Base-by-base conservation (phyloP, 2,888 invertebrate genomes). In the Aethes cnicana region DNA sequence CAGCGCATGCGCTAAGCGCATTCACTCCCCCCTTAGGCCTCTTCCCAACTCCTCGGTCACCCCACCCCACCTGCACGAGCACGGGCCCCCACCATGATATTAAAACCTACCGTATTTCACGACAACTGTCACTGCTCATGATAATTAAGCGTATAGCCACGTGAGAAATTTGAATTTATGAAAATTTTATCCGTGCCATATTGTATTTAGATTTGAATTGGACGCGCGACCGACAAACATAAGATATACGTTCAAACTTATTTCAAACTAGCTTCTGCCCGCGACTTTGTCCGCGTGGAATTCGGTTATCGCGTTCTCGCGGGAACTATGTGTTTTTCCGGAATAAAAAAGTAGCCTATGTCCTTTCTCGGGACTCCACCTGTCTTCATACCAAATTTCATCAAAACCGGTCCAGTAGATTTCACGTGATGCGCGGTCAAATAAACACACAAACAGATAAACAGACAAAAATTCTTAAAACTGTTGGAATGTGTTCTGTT, bases 31-130 rank as follows among this genome's bases (percentile, higher is more conserved):
- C 39, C 44, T 52, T 52, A 39, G 44, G 39, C 32, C 18, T 11
- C 23, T 16, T 20, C 32, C 25, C 28, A 21, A 30, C 18, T 48
- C 25, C 49, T 36, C 52, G 23, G 54, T 18, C 7, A 53, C 55
- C 61, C 54, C 56, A 64, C 63, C 53, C 64, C 68, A 63, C 64
- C 69, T 63, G 66, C 66, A 68, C 64, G 59, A 46, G 67, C 73
- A 70, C 74, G 67, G 55, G 63, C 63, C 64, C 66, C 69, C 64
- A 69, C 64, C 53, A 55, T 50, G 68, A 74, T 80, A 77, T 80
- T 79, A 79, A 81, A 84, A 82, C 73, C 74, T 69, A 68, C 73
- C 72, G 75, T 82, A 84, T 81, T 83, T 81, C 71, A 80, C 73
- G 66, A 69, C 66, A 69, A 77, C 63, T 74, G 72, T 74, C 77